Evolutionary conservation across 2,113 vertebrate species (phyloP), one percentile per base, ranked within the genome.

Genomic region (Indicator indicator): DNA sequence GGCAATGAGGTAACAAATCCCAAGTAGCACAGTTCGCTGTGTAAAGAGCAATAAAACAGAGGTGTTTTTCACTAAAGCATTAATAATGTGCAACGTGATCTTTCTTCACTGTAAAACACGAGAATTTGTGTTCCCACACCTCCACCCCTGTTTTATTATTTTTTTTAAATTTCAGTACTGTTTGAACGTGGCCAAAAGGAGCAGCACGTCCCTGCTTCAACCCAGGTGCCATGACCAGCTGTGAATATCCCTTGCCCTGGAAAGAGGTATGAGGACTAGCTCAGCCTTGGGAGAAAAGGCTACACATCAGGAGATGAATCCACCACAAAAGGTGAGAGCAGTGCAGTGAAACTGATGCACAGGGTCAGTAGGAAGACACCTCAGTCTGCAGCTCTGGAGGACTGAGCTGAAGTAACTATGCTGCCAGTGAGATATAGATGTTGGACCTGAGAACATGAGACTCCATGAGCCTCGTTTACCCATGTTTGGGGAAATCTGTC

Each of bases 181-280:
- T 40, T 38, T 79, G 23, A 36, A 59, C 2, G 7, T 24, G 38
- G 8, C 5, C 21, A 54, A 76, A 67, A 88, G 24, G 40, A 69
- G 16, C 44, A 46, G 50, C 28, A 52, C 12, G 21, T 50, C 9
- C 46, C 12, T 76, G 52, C 60, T 19, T 36, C 59, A 50, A 36
- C 18, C 19, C 4, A 12, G 16, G 24, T 59, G 19, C 9, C 9
- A 3, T 3, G 7, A 33, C 11, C 0, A 0, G 32, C n/a, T 71
- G 20, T 4, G 11, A 82, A 40, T 1, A 5, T 48, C 1, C 2
- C 15, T 33, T 3, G 3, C 68, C 8, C 40, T 60, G n/a, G 6
- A 28, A 0, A 2, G 12, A 11, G 14, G 14, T 14, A 11, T 76
- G 71, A 33, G 24, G 8, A 63, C 30, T 74, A 75, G 42, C 38